Evolutionary conservation across 2,888 invertebrate genomes (phyloP), one percentile per base, ranked within the genome.

Genomic region (Ectemnius lituratus): DNA sequence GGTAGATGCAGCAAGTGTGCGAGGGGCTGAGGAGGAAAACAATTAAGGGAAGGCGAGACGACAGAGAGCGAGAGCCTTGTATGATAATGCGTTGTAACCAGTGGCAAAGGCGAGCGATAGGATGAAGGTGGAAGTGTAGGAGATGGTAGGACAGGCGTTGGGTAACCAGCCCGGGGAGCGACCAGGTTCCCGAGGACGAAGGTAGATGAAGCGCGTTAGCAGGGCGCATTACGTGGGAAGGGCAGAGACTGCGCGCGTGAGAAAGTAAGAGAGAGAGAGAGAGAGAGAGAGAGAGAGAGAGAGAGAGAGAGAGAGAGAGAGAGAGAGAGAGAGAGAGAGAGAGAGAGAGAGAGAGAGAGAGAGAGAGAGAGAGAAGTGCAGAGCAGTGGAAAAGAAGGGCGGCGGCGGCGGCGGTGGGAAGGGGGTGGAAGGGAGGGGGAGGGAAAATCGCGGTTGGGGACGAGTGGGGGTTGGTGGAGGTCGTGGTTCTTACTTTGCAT

Each of bases 401-500:
- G 47, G 74, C 62, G 68, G 71, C 45, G 52, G 67, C 62, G 64
- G 67, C 62, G 76, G 65, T 58, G 63, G 64, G 1, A 3, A 2
- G 63, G 70, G 65, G 37, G 67, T 37, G 67, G 60, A 57, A 13
- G 75, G 68, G 59, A 71, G 56, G 62, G 67, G 60, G 60, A 60
- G 45, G 66, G 66, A 65, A 69, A 69, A 47, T 68, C 57, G 65
- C 58, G 65, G 28, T 56, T 72, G 65, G 75, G 76, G 67, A 73
- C 11, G 76, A 70, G 68, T 69, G 62, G 68, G 76, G 78, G 74
- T 76, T 73, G 79, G 80, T 59, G 70, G 80, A 75, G 78, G 76
- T 77, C 79, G 84, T 83, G 87, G 87, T 90, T 90, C 88, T 90
- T 89, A 89, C 89, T 90, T 90, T 90, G 89, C 90, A 90, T 90